Evolutionary conservation across 2,113 vertebrate species (phyloP), one percentile per base, ranked within the genome.

Genomic region (Syngnathoides biaculeatus): DNA sequence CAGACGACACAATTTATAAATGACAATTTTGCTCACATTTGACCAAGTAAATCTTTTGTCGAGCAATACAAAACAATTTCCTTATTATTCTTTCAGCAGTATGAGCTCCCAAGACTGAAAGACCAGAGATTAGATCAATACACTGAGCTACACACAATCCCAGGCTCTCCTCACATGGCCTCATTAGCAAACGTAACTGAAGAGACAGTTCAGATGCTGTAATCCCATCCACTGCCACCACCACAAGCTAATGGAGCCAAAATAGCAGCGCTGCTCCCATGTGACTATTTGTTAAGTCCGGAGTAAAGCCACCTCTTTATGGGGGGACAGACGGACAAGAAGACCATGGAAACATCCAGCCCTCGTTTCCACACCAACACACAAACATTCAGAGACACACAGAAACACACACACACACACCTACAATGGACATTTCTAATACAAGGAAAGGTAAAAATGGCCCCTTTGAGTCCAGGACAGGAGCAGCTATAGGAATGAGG

Each of bases 221-320:
- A 72, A 79, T 78, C 71, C 39, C 73, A 72, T 74, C 62, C 65
- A 55, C 75, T 19, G 67, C 75, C 69, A 24, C 60, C 73, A 22
- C 71, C 68, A 74, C 80, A 12, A 73, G 74, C 84, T 62, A 67
- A 78, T 70, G 69, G 5, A 11, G 85, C 87, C 84, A 88, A 89
- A 89, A 92, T 91, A 91, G 80, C 82, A 74, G 72, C 73, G 12
- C 61, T 43, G 83, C 72, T 86, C 78, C 87, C 85, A 83, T 84
- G 88, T 91, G 91, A 92, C 89, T 89, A 92, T 93, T 92, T 90
- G 90, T 91, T 89, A 93, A 93, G 89, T 83, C 87, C 89, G 87
- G 83, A 91, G 86, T 74, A 90, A 91, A 92, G 89, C 87, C 86
- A 64, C 56, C 80, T 85, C 81, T 86, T 84, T 87, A 90, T 81